Base-by-base conservation (phyloP, 2,113 vertebrate species). In the Anser cygnoides region DNA sequence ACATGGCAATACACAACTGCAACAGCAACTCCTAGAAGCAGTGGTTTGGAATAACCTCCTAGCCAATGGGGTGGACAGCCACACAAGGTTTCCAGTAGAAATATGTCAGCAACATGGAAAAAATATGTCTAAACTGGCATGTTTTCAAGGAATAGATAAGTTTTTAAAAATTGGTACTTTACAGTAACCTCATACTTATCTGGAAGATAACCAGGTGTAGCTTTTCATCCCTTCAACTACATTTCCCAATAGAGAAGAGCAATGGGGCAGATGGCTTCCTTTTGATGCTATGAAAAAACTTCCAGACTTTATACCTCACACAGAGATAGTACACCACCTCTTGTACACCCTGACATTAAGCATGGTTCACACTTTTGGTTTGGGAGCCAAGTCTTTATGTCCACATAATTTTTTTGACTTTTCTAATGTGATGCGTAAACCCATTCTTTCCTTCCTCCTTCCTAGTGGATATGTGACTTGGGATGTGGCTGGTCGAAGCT, bases 81-180 rank as follows among this genome's bases (percentile, higher is more conserved):
- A 28, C 46, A 15, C 22, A 21, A n/a, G 0, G 2, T 19, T 54
- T 54, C 35, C 20, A 33, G 35, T 7, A 13, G 8, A 62, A 55
- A 77, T 17, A 25, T 54, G 10, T 20, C 9, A 49, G 35, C 0
- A 0, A 44, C 10, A 68, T 50, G 7, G 46, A 22, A 15, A 63
- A 77, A 73, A 37, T 80, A 35, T 37, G 21, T 39, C 44, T 50
- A 52, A 90, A 73, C 2, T 13, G 2, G 28, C 26, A 28, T 35
- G 21, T 5, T 11, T 65, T 14, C 22, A 77, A 72, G 59, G 31
- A 61, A n/a, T 29, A 84, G 46, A 16, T 6, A n/a, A 28, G 35
- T 18, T 14, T 50, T 29, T 6, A 20, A 52, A 21, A 67, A 28
- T 37, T 6, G 28, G 5, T 63, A 43, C 50, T 77, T 79, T 46